phyloP scores from a whole-genome alignment of 2,888 invertebrate genomes.

The Drosophila basisetae region DNA sequence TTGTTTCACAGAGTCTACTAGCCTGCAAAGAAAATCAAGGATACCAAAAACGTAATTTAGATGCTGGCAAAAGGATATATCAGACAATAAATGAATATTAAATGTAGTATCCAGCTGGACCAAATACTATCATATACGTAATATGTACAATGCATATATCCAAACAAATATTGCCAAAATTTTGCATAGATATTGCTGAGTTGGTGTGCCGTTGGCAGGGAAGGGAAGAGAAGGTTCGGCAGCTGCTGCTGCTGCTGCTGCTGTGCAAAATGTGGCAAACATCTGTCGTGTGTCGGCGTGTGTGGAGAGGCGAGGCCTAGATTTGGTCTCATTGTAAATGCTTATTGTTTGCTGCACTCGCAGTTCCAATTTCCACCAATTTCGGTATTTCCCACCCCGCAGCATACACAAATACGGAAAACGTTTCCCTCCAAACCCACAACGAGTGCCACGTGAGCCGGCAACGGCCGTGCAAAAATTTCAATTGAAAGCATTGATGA shows the following conservation, averaged over 20 bases:
- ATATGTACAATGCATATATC: conserved; percentile 15
- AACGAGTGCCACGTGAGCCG: conserved; percentile 50
- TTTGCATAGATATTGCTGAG: conserved; percentile 66
- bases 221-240: neutral
- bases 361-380: conserved; percentile 70
- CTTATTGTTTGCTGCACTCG: conserved; percentile 71
- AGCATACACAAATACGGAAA: conserved; percentile 59
- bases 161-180: conserved; percentile 50
- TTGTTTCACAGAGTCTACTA: neutral
- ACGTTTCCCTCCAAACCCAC: conserved; percentile 1
- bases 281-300: conserved; percentile 39
- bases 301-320: conserved; percentile 45
- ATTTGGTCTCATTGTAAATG: conserved; percentile 53
- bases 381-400: conserved; percentile 30
- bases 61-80: conserved; percentile 7
- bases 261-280: conserved; percentile 57
- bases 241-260: conserved; percentile 36
- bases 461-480: conserved; percentile 72
- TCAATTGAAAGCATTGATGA: conserved; percentile 78
- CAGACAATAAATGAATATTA: conserved; percentile 29
- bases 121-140: conserved; percentile 6
- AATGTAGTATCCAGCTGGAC: conserved; percentile 33
- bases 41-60: neutral
- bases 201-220: too few relatives aligned
- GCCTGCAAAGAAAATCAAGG: neutral